These are phyloP conservation scores for Coregonus suidteri DNA, from an alignment of 2,797 vertebrate genomes.

Conservation along the genomic window DNA sequence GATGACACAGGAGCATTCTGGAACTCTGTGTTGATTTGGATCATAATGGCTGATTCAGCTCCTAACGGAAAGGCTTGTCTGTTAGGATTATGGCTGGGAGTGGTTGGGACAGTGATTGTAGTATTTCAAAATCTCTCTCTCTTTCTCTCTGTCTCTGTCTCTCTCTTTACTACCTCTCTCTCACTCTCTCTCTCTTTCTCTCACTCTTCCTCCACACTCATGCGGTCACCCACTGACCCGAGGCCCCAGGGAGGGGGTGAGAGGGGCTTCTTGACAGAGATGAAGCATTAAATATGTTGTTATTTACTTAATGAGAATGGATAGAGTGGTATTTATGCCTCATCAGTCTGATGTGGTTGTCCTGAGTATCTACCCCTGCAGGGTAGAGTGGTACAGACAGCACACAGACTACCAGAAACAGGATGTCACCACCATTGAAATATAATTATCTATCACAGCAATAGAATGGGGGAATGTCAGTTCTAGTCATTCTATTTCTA, in stretches of 20 bases:
- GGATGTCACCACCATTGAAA: background rate
- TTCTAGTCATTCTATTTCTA: background rate
- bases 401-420: background rate
- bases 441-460: background rate
- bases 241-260: background rate
- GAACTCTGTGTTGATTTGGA: constrained; percentile 4
- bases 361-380: background rate
- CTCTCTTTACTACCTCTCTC: background rate
- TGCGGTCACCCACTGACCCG: background rate
- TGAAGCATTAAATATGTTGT: background rate
- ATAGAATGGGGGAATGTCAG: background rate
- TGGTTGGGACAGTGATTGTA: background rate
- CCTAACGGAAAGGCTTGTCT: background rate
- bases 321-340: constrained; percentile 11
- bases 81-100: background rate
- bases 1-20: background rate
- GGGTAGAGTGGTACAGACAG: background rate
- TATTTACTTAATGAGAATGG: background rate
- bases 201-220: too few relatives aligned
- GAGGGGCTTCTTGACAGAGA: background rate
- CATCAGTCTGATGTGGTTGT: constrained; percentile 1
- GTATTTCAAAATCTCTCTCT: background rate
- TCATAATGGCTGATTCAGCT: background rate
- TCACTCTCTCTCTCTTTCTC: background rate
- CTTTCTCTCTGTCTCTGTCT: background rate